Evolutionary conservation across 2,113 vertebrate genomes (phyloP).

Genomic region (Mustela lutreola): DNA sequence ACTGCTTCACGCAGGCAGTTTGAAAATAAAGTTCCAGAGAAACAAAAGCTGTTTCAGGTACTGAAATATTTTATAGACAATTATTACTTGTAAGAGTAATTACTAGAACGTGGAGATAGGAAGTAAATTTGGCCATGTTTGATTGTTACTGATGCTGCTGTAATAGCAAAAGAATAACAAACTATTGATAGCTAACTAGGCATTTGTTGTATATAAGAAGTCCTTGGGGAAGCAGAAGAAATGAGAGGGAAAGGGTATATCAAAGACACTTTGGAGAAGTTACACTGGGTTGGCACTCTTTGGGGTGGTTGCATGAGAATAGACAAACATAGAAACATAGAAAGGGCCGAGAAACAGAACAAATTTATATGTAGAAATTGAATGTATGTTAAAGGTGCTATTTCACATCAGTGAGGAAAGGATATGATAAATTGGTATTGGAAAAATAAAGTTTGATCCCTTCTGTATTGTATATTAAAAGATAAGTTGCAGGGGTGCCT

Average conservation of each 20-base stretch:
- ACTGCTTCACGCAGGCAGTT: slow-evolving; percentile 89
- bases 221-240: neutral
- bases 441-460: neutral
- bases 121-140: neutral
- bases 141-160: neutral
- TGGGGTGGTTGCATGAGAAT: neutral
- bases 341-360: neutral
- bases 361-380: neutral
- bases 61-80: slow-evolving; percentile 9
- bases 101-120: neutral
- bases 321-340: neutral
- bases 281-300: neutral
- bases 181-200: neutral
- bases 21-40: slow-evolving; percentile 90
- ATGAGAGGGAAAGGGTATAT: neutral
- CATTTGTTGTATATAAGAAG: neutral
- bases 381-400: neutral
- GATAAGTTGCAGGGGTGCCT: neutral
- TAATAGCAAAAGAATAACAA: neutral
- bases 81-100: slow-evolving; percentile 12
- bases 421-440: neutral
- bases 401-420: neutral
- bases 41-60: slow-evolving; percentile 97
- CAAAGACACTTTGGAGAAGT: neutral
- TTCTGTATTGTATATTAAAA: neutral